Evolutionary conservation across 2,797 vertebrate genomes (phyloP), one percentile per base, ranked within the genome.

Genomic region (Pempheris klunzingeri): DNA sequence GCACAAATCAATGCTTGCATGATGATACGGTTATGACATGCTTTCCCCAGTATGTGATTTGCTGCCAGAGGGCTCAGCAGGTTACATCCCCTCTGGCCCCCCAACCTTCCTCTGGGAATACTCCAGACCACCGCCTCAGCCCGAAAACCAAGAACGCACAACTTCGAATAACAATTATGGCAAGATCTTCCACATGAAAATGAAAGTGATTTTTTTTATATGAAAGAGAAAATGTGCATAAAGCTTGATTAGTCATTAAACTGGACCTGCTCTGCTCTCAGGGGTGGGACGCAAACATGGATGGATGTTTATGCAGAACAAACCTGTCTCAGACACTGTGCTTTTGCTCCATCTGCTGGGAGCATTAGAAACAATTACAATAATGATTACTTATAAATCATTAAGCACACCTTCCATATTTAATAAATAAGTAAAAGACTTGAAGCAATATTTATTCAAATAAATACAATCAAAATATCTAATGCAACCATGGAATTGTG

Each of bases 31-130:
- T 64, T 38, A 70, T 79, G 60, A 77, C 60, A 20, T 47, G 18
- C 28, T 70, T 34, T 52, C 52, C n/a, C 54, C 50, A 69, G 53
- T 77, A 75, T 85, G 77, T 71, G 76, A 70, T 54, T 74, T 5
- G 6, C 44, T 62, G 77, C 83, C 83, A 81, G 62, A 67, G 18
- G 41, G 22, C 26, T 71, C 46, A 44, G 24, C 28, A 63, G 55
- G 59, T 71, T 41, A 32, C 38, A 5, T 61, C 80, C 60, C 50
- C 15, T 18, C 20, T 28, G 50, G 17, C 36, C 65, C 72, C 49
- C 80, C 77, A 47, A 78, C 78, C 84, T 55, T 59, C 57, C n/a
- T 50, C 54, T 62, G 69, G 59, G 62, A 73, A 15, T 18, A 17
- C 8, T 44, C 10, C 32, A 34, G 64, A 76, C 64, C 67, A 52